phyloP scores from a whole-genome alignment of 2,113 vertebrate genomes.

The Hypomesus transpacificus region DNA sequence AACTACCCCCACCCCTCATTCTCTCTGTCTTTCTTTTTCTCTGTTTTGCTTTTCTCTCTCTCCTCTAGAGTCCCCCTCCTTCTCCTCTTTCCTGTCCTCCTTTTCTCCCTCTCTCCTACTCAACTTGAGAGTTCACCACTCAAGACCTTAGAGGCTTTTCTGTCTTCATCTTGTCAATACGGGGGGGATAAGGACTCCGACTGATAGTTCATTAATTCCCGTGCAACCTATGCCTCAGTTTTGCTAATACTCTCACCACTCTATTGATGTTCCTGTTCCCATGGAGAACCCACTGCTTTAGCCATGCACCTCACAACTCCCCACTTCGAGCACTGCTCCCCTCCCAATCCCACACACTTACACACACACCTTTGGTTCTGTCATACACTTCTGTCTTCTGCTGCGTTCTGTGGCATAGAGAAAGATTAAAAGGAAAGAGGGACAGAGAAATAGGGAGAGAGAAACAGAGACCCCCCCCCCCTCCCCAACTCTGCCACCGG shows the following conservation, averaged over 20 bases:
- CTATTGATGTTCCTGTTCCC: slow-evolving; percentile 64
- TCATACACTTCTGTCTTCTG: no score
- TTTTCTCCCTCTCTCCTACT: slow-evolving; percentile 36
- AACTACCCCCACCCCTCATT: no score
- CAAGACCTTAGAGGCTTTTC: slow-evolving; percentile 48
- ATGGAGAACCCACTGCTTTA: slow-evolving; percentile 47
- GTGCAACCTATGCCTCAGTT: slow-evolving; percentile 54
- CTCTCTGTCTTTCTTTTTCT: background rate
- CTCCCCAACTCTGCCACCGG: slow-evolving; percentile 31
- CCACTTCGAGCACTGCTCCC: background rate
- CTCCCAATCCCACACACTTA: background rate
- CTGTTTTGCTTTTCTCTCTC: background rate
- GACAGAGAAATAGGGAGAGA: slow-evolving; percentile 10
- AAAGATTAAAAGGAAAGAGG: slow-evolving; percentile 22
- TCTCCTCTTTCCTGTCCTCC: background rate
- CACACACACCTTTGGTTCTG: no score
- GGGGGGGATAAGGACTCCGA: slow-evolving; percentile 53
- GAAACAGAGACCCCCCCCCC: background rate
- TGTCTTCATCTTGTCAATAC: slow-evolving; percentile 61
- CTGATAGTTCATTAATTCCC: slow-evolving; percentile 68
- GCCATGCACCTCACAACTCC: slow-evolving; percentile 41
- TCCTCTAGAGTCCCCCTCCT: slow-evolving; percentile 18
- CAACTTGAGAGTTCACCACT: slow-evolving; percentile 30
- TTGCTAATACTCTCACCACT: slow-evolving; percentile 50
- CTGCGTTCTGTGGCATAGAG: background rate